phyloP scores from a whole-genome alignment of 2,888 invertebrate genomes.

The Cephus sareptanus region DNA sequence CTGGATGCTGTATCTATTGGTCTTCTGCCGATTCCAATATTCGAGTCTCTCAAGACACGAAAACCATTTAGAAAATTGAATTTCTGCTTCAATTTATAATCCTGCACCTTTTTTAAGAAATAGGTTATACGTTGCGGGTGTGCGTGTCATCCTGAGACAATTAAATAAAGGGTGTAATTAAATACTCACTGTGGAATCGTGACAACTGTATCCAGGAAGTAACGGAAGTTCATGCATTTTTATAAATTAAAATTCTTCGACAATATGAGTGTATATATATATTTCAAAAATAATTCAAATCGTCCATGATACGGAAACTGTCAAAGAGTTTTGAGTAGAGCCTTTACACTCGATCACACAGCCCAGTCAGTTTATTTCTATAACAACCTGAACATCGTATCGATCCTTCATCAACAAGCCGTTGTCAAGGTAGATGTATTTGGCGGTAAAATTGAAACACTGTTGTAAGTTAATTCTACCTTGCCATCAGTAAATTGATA shows the following conservation, averaged over 20 bases:
- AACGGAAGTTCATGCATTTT: constrained; percentile 73
- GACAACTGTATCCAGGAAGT: constrained; percentile 76
- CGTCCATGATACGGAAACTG: no score
- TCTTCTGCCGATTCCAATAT: constrained; percentile 64
- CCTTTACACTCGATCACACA: not conserved
- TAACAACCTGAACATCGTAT: constrained; percentile 42
- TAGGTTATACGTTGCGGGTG: not conserved
- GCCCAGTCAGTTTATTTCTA: constrained; percentile 37
- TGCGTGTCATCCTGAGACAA: no score
- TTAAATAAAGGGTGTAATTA: not conserved
- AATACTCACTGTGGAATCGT: constrained; percentile 70
- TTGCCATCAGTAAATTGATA: no score
- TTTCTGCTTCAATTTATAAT: constrained; percentile 66
- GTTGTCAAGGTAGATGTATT: not conserved
- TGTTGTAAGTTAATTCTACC: no score
- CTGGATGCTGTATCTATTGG: constrained; percentile 44
- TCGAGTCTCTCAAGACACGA: constrained; percentile 70
- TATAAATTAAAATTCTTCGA: constrained; percentile 7
- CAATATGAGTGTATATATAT: not conserved
- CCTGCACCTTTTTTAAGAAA: constrained; percentile 38
- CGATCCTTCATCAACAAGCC: constrained; percentile 30
- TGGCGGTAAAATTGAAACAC: no score
- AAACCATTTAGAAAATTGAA: constrained; percentile 77
- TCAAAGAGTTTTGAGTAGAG: no score
- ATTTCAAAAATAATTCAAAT: no score